A percentile compares a stretch with the other conserved stretches of the same genome.
Evolutionary conservation across 2,113 vertebrate species (phyloP).

Genomic region (Python bivittatus): DNA sequence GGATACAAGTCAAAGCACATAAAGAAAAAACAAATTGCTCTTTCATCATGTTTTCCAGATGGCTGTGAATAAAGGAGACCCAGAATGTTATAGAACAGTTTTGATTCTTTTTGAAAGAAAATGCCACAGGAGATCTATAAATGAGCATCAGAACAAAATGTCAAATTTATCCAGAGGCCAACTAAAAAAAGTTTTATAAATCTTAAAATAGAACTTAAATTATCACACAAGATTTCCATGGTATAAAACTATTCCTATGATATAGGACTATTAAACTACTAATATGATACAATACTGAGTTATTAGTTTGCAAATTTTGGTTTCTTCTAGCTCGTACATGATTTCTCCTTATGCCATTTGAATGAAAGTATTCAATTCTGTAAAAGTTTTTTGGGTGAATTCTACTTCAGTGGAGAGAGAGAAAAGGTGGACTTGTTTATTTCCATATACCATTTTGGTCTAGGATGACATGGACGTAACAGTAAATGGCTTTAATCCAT

Average conservation of each 20-base stretch:
- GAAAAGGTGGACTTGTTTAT: background rate
- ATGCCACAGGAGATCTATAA: background rate
- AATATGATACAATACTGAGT: background rate
- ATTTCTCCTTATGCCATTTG: background rate
- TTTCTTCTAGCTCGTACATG: background rate
- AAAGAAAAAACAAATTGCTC: background rate
- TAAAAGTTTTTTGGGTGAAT: background rate
- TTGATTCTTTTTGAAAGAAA: background rate
- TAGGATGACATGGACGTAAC: background rate
- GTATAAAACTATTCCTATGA: background rate
- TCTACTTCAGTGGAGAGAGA: background rate
- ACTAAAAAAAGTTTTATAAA: conserved; percentile 5
- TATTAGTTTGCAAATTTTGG: background rate
- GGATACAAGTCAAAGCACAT: background rate
- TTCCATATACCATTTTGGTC: background rate
- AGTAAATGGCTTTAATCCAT: background rate
- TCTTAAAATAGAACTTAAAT: conserved; percentile 11
- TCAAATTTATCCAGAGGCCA: conserved; percentile 5
- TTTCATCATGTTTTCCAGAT: background rate
- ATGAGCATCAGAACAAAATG: conserved; percentile 7
- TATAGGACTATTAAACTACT: background rate
- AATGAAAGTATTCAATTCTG: background rate
- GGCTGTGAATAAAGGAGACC: background rate
- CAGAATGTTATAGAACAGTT: background rate
- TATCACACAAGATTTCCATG: conserved; percentile 1